These are phyloP conservation scores for Dolichomitus sp. DNA, from an alignment of 2,888 invertebrate genomes.

Conservation along the genomic window DNA sequence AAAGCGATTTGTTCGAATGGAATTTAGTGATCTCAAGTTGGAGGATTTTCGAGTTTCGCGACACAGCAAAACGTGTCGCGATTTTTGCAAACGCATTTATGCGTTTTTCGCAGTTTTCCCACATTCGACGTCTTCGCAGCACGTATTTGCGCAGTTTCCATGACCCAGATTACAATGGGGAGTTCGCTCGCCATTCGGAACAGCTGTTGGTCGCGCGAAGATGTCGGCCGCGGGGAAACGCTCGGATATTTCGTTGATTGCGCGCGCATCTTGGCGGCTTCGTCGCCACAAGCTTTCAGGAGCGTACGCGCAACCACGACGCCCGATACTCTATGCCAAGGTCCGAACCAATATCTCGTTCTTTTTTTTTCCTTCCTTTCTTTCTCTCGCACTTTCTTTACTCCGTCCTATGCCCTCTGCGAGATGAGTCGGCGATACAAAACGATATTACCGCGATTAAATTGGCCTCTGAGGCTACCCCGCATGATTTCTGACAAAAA, in stretches of 20 bases:
- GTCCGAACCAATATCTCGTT: constrained; percentile 17
- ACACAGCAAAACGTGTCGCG: constrained; percentile 53
- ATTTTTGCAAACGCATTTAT: not conserved
- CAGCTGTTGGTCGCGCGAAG: constrained; percentile 84
- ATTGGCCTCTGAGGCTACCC: not conserved
- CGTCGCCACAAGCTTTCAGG: constrained; percentile 82
- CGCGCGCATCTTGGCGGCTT: constrained; percentile 85
- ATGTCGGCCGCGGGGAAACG: constrained; percentile 82
- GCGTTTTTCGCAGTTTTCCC: constrained; percentile 67
- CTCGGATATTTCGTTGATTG: constrained; percentile 81
- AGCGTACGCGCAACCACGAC: constrained; percentile 69
- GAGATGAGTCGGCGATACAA: constrained; percentile 2
- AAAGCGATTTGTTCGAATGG: constrained; percentile 69
- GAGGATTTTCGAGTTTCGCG: constrained; percentile 40
- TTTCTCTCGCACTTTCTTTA: not conserved
- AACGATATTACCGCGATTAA: not conserved
- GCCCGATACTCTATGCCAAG: constrained; percentile 22
- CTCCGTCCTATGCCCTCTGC: not conserved
- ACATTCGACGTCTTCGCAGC: constrained; percentile 30
- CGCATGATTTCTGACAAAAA: not conserved
- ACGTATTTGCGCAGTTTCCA: constrained; percentile 84
- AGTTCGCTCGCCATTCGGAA: constrained; percentile 85
- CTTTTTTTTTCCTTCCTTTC: constrained; percentile 5
- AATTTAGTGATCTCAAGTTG: constrained; percentile 66
- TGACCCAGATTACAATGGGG: constrained; percentile 85